Base-by-base conservation (phyloP, 2,113 vertebrate species). In the Sebastes schlegelii region DNA sequence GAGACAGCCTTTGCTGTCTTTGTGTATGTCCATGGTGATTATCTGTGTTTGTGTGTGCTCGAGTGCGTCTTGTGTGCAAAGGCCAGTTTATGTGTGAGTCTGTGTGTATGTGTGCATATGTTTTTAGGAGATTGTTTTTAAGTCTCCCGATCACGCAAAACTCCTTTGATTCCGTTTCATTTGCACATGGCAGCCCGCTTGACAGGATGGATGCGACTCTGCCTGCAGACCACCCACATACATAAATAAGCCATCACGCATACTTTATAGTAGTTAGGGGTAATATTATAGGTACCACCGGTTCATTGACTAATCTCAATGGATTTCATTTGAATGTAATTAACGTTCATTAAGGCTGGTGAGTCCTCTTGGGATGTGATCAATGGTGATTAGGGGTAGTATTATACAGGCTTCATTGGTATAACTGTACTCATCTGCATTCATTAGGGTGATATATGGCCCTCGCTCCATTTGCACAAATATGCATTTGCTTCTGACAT, bases 261-360 rank as follows among this genome's bases (percentile, higher is more conserved):
- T 52, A 57, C 49, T 82, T 84, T 40, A 72, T 49, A 85, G 77
- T 67, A 64, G 54, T 49, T 72, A 75, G 43, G n/a, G 61, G 42
- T 83, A 79, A 82, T 81, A 83, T 79, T 85, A 79, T 45, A 88
- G 80, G 73, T 88, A 82, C 43, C 55, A 74, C 55, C 10, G 42
- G 76, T 69, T 88, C 83, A 89, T 86, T 86, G 86, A 84, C 83
- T 87, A 74, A 85, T 90, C 70, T 72, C 71, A 82, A 12, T 74
- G 64, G 51, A 70, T 87, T 86, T 74, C 83, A 85, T 78, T 68
- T 86, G 45, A 83, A 67, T 70, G 75, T 71, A 85, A 93, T 91
- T 92, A 92, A 84, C 1, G 8, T 82, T 85, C 71, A 90, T 90
- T 86, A 85, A 61, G 77, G 71, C 64, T 23, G 46, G 10, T 26